phyloP scores from a whole-genome alignment of 1,140 invertebrate genomes.

The Hycleus phaleratus region DNA sequence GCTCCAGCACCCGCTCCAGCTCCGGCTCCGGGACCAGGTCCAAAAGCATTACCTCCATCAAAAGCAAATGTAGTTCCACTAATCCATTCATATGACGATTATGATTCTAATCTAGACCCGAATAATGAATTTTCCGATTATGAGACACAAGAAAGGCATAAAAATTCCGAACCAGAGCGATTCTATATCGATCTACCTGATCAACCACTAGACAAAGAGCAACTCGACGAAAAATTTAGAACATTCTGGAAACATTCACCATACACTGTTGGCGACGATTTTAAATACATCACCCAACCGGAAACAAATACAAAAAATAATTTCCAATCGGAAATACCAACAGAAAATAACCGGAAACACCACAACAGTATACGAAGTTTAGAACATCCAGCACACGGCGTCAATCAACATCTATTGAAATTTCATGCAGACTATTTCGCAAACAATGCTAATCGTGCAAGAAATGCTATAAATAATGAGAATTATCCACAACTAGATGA shows the following conservation, averaged over 20 bases:
- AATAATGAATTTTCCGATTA: slow-evolving; percentile 21
- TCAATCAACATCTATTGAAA: not conserved
- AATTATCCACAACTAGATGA: not conserved
- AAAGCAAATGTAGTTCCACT: slow-evolving; percentile 11
- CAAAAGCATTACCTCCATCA: slow-evolving; percentile 14
- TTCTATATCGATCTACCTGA: not conserved
- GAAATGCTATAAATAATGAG: not conserved
- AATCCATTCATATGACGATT: not conserved
- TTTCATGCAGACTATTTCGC: slow-evolving; percentile 4
- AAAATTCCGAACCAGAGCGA: slow-evolving; percentile 2
- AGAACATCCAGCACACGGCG: not conserved
- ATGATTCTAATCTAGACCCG: slow-evolving; percentile 1
- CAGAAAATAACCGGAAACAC: not conserved
- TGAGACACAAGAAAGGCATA: slow-evolving; percentile 2
- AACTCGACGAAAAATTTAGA: slow-evolving; percentile 3
- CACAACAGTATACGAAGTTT: slow-evolving; percentile 20
- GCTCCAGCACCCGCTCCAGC: slow-evolving; percentile 14
- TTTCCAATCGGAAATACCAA: slow-evolving; percentile 12
- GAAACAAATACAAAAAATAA: not conserved
- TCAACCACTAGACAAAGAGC: not conserved
- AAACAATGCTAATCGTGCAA: not conserved
- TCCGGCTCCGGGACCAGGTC: slow-evolving; percentile 11
- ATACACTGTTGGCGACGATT: not conserved
- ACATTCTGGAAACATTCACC: slow-evolving; percentile 11
- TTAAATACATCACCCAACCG: slow-evolving; percentile 5